Base-by-base conservation (phyloP, 37 sponge, comb jelly and placozoan species). In the Dysidea cf. avara region DNA sequence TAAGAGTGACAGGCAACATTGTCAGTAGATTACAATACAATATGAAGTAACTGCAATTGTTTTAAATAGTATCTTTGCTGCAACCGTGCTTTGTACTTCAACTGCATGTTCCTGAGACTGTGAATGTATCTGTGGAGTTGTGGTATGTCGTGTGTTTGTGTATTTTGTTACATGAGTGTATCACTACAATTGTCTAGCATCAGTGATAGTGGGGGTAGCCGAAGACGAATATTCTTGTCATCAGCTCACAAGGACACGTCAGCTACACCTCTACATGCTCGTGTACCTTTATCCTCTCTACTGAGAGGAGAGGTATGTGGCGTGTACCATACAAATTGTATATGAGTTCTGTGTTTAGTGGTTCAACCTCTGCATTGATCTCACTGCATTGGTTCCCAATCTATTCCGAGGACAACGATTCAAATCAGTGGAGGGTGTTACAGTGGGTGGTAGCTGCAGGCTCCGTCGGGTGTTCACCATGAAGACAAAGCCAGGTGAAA, bases 171-270 rank as follows among this genome's bases (percentile, higher is more conserved):
- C 7, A 9, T 43, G 5, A 43, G 46, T 12, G 9, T 12, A 43
- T 43, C 9, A 43, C 46, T 9, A 43, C 46, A n/a, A 14, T 33
- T 56, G 22, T 39, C 1, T 54, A 92, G 89, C 43, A 43, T 90
- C 5, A 11, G 56, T 34, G 94, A 94, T 50, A 39, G 56, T 34
- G 49, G 67, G 7, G 73, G 74, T 1, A 70, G 74, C 34, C 56
- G 78, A 22, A 66, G 94, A 35, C 57, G 86, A 29, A 73, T 94
- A 28, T 76, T 90, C 7, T 63, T 94, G 63, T 90, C 92, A n/a
- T 56, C 92, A 1, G 83, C 84, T 18, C 77, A 79, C 32, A 64
- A 73, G 28, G 89, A 95, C 13, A 21, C 69, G 1, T 77, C 88
- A 20, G 30, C 59, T 38, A 80, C 78, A 12, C 88, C 96, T 13